Evolutionary conservation across 2,888 invertebrate species (phyloP).

Genomic region (Euzetes globulus): DNA sequence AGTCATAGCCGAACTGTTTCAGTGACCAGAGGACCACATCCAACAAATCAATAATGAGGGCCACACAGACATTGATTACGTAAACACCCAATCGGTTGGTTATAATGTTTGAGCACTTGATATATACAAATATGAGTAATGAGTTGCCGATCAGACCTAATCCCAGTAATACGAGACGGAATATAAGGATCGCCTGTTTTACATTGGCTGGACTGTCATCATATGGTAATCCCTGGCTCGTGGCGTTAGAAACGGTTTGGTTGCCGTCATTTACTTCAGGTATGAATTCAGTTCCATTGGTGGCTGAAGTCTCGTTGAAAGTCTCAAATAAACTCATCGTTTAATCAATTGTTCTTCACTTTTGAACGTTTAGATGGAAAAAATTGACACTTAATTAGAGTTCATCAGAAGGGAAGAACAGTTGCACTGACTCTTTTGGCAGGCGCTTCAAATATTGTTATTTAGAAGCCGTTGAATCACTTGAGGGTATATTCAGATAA

Average conservation of each 20-base stretch:
- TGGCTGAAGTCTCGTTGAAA: not conserved
- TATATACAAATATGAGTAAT: conserved; percentile 28
- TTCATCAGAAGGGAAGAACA: not conserved
- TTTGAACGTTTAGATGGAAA: not conserved
- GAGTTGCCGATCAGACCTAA: conserved; percentile 30
- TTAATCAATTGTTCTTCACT: not conserved
- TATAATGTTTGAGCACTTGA: conserved; percentile 30
- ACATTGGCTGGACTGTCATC: conserved; percentile 27
- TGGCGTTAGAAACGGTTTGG: not conserved
- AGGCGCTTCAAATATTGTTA: not conserved
- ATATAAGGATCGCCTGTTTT: conserved; percentile 31
- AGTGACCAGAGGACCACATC: conserved; percentile 31
- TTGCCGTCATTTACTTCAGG: not conserved
- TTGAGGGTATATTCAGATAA: not conserved
- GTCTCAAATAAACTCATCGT: not conserved
- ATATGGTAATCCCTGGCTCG: conserved; percentile 31
- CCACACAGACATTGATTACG: conserved; percentile 31
- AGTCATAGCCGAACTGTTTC: conserved; percentile 30
- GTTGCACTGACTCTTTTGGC: not conserved
- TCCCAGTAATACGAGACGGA: conserved; percentile 31
- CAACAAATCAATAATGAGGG: conserved; percentile 27
- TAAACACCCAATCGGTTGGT: conserved; percentile 32
- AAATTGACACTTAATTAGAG: not conserved
- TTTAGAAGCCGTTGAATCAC: not conserved
- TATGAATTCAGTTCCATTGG: not conserved